Percentiles rank a stretch among this genome's conserved stretches.
Conservation (phyloP, 2,888 invertebrate genomes). For the Furcula furcula region DNA sequence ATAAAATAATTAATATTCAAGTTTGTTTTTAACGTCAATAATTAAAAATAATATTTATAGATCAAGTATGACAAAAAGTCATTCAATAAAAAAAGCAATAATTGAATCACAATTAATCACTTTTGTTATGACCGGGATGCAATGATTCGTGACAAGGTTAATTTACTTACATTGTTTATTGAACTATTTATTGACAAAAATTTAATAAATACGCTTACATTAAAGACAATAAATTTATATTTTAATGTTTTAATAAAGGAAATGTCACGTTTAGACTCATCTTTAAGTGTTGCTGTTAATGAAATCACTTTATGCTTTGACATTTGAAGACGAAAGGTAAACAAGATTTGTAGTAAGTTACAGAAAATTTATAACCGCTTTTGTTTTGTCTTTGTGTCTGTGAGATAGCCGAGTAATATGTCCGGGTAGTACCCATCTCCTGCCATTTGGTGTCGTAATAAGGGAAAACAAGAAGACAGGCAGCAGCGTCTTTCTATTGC, state of each 20-base stretch:
- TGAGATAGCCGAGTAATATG: no score
- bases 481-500: no score
- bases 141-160: slow-evolving; percentile 17
- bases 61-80: slow-evolving; percentile 7
- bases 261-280: not conserved
- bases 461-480: no score
- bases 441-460: no score
- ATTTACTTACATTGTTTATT: slow-evolving; percentile 19
- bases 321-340: not conserved
- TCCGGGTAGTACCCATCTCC: no score
- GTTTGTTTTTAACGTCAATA: no score
- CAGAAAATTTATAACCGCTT: no score
- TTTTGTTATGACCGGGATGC: slow-evolving; percentile 24
- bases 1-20: no score
- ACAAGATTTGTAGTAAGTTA: no score
- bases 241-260: not conserved
- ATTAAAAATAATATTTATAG: slow-evolving; percentile 22
- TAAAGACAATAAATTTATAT: not conserved
- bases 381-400: no score
- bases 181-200: not conserved
- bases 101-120: slow-evolving; percentile 16
- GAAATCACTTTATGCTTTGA: not conserved
- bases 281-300: not conserved
- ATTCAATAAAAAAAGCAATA: slow-evolving; percentile 11
- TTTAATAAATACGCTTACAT: not conserved